Conservation (phyloP, 2,888 invertebrate genomes). For the Abrostola triplasia region DNA sequence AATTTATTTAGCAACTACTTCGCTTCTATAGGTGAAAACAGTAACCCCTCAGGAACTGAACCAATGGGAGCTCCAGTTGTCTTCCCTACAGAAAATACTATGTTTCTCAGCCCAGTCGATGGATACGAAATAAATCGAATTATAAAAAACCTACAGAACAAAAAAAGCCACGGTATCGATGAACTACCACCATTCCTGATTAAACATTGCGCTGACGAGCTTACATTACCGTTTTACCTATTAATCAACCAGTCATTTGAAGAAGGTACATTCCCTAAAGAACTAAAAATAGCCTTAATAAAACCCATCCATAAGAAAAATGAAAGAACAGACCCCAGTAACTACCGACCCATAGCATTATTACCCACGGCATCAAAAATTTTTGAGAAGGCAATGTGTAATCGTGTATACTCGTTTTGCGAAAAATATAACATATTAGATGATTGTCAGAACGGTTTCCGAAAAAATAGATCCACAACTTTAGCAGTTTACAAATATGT, state of each 20-base stretch:
- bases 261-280: constrained; percentile 25
- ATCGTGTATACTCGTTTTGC: constrained; percentile 12
- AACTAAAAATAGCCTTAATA: constrained; percentile 22
- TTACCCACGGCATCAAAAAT: constrained; percentile 28
- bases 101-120: background rate
- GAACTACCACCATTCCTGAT: constrained; percentile 6
- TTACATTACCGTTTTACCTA: constrained; percentile 23
- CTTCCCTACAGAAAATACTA: background rate
- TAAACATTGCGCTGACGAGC: constrained; percentile 12
- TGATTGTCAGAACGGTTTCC: constrained; percentile 17
- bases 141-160: constrained; percentile 10
- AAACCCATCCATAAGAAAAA: constrained; percentile 37
- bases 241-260: constrained; percentile 26
- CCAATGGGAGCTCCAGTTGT: background rate
- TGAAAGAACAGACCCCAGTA: constrained; percentile 17
- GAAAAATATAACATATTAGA: constrained; percentile 19
- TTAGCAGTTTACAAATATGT: constrained; percentile 11
- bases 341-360: constrained; percentile 36
- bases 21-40: no score
- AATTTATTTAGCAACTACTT: constrained; percentile 3
- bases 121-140: background rate
- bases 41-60: no score
- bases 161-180: constrained; percentile 10
- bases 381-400: constrained; percentile 20
- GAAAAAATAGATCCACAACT: constrained; percentile 11